Evolutionary conservation across 2,113 vertebrate genomes (phyloP).

Genomic region (Rhombomys opimus): DNA sequence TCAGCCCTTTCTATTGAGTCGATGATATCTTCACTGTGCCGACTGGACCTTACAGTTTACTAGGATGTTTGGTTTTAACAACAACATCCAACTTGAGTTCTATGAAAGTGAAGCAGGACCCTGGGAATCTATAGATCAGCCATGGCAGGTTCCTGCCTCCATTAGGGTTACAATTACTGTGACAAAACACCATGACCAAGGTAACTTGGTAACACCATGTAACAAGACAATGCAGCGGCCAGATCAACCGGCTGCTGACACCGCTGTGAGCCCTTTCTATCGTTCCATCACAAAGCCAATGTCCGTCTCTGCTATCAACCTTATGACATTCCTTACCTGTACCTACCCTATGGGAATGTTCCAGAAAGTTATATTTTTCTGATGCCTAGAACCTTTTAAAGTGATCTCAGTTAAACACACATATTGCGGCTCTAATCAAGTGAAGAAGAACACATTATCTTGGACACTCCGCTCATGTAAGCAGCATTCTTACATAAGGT

Average conservation of each 20-base stretch:
- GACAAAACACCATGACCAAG: neutral
- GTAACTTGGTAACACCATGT: neutral
- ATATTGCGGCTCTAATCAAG: neutral
- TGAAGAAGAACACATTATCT: neutral
- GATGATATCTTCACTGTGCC: neutral
- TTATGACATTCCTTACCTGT: neutral
- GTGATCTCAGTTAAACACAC: neutral
- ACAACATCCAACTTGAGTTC: neutral
- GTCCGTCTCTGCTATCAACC: neutral
- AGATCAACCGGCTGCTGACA: conserved; percentile 9
- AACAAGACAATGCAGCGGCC: neutral
- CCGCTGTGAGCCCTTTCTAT: neutral
- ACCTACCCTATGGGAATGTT: neutral
- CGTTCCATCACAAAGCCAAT: neutral
- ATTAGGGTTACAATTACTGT: neutral
- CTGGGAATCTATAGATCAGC: neutral
- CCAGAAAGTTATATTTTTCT: neutral
- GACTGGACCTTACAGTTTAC: neutral
- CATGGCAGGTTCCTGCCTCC: neutral
- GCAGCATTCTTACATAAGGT: neutral
- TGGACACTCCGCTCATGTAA: no score
- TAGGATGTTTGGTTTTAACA: conserved; percentile 32
- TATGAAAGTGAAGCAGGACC: neutral
- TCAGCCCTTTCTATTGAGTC: neutral
- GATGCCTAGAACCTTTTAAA: neutral